Percentiles rank a stretch among this genome's conserved stretches.
These are phyloP conservation scores for Lithobates pipiens DNA, from an alignment of 2,797 vertebrate genomes.

Conservation along the genomic window DNA sequence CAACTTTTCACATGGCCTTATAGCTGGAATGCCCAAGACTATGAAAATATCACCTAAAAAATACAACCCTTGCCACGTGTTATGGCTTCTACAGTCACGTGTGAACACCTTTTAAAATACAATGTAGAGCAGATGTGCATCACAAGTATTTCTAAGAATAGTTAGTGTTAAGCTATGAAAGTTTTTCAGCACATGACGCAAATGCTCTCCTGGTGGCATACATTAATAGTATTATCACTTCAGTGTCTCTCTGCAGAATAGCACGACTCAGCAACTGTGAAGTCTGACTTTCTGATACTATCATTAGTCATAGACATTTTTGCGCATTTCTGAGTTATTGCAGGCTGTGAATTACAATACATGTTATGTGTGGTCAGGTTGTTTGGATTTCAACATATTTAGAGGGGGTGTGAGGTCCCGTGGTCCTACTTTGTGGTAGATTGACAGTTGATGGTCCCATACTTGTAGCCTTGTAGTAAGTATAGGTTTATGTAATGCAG, in stretches of 20 bases:
- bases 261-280: not conserved
- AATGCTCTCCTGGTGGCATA: not conserved
- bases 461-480: too few species aligned
- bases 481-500: too few species aligned
- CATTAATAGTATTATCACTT: conserved; percentile 19
- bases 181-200: not conserved
- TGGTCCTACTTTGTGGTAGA: too few species aligned
- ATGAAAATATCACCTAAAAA: too few species aligned
- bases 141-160: conserved; percentile 11
- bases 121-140: not conserved
- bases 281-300: not conserved
- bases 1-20: too few species aligned
- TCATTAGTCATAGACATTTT: not conserved
- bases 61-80: not conserved
- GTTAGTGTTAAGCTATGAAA: not conserved
- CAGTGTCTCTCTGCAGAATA: not conserved
- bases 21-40: too few species aligned
- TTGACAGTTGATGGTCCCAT: too few species aligned
- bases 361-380: not conserved
- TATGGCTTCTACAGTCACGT: not conserved
- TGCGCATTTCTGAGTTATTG: not conserved
- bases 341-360: not conserved
- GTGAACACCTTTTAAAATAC: not conserved
- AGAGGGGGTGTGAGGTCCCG: too few species aligned
- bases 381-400: too few species aligned